Percentiles rank a stretch among this genome's conserved stretches.
Conservation (phyloP, 2,888 invertebrate genomes). For the Crioceris asparagi region DNA sequence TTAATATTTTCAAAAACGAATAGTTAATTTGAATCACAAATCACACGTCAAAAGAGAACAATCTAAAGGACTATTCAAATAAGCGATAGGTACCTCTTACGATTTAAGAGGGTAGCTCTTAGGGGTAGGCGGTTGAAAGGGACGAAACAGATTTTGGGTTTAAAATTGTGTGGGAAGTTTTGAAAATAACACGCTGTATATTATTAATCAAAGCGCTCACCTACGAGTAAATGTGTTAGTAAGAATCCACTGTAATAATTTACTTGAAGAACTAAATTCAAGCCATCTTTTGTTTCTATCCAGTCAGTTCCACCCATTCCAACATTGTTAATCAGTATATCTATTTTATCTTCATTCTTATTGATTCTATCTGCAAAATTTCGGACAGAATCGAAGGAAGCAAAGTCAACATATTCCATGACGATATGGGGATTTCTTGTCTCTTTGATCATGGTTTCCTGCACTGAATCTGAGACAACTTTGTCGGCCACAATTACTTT, state of each 20-base stretch:
- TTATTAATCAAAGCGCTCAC: no score
- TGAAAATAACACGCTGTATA: constrained; percentile 4
- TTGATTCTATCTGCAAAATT: constrained; percentile 50
- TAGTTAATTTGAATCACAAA: no score
- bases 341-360: constrained; percentile 42
- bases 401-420: constrained; percentile 42
- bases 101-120: no score
- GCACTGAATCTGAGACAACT: constrained; percentile 19
- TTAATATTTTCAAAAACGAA: no score
- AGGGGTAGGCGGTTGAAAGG: no score
- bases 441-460: constrained; percentile 24
- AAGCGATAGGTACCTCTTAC: no score
- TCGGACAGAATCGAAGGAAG: constrained; percentile 45
- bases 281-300: constrained; percentile 42
- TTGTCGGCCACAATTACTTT: constrained; percentile 43
- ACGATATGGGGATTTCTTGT: constrained; percentile 31
- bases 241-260: constrained; percentile 63
- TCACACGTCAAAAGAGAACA: no score
- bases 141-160: no score
- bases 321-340: constrained; percentile 56
- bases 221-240: constrained; percentile 52
- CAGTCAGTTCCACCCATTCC: constrained; percentile 45
- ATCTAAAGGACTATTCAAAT: no score
- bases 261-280: constrained; percentile 52
- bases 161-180: background rate